Evolutionary conservation across 2,113 vertebrate genomes (phyloP), one percentile per base, ranked within the genome.

Genomic region (Nothocercus julius): DNA sequence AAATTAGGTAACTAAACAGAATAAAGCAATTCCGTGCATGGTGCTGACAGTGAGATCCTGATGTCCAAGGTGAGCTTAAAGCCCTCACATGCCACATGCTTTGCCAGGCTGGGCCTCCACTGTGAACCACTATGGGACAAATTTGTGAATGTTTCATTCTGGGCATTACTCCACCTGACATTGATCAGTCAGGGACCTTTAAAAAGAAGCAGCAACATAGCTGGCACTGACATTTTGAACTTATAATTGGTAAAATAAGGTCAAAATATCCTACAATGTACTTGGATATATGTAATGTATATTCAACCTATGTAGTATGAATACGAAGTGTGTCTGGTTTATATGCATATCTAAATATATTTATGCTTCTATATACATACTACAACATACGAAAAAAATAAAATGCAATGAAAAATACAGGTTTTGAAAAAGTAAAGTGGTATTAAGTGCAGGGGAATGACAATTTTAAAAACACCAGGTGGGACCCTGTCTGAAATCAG

Each of bases 401-500:
- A 10, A 86, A 90, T 88, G 69, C 90, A 95, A 95, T 84, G 16
- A 84, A 90, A 88, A 90, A 70, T 68, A 77, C 6, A 47, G 69
- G 84, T 20, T 47, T 77, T 83, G 61, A 83, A 81, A 90, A 92
- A 95, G 68, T 67, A 68, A 95, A 82, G 82, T 80, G 54, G 27
- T 56, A 30, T 61, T 92, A 92, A 76, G 68, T 74, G 32, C 68
- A 67, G 13, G 16, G 42, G 51, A 94, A 51, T 0, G 1, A 77
- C 68, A 94, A 94, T 87, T 95, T 73, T 95, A 47, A 42, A 95
- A 88, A 96, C 51, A 87, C 47, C 73, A 80, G 79, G 89, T 87
- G 79, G 25, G 76, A 90, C 85, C 61, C 45, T 88, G n/a, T 51
- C 61, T 85, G 89, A 45, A 95, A 80, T 0, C 0, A 93, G 83